Base-by-base conservation (phyloP, 2,113 vertebrate genomes). In the Takifugu bimaculatus region DNA sequence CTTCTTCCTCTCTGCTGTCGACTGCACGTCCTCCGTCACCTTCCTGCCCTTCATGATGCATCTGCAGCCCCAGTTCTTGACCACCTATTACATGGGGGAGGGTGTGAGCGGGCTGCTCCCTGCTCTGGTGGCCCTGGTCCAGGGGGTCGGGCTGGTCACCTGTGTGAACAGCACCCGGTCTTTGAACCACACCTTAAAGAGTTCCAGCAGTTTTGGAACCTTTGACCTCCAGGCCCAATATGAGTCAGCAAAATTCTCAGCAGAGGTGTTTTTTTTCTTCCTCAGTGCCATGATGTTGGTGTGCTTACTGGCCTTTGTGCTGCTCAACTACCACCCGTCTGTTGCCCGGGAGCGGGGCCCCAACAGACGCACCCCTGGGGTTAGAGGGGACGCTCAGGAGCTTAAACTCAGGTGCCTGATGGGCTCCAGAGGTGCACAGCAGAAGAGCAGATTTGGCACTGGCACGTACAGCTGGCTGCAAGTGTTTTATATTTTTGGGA, bases 21-120 rank as follows among this genome's bases (percentile, higher is more conserved):
- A 94, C 88, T 93, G 92, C 86, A 93, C 92, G 0, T 93, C 92
- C 44, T 94, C 93, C 0, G 93, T 94, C 62, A 94, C 92, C 43
- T 94, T 94, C 79, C 82, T 93, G 56, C 93, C 93, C 35, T 94
- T 91, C 74, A 93, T 91, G 92, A 90, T 81, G 81, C 88, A 79
- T 13, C 86, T 94, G 39, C 73, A 79, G 55, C 66, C 90, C 0
- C 67, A 71, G 57, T 93, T 88, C 71, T 86, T 94, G 7, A 90
- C 89, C 80, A 89, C 85, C 26, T 94, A 93, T 79, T 94, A 90
- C n/a, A 78, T 92, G 0, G 93, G 93, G 1, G 93, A 94, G 79
- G 93, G 93, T 0, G 61, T 93, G 49, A 94, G 93, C 10, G 93
- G 93, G 25, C 82, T 94, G 25, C 63, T 93, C 63, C 93, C 93